These are phyloP conservation scores for Pelodiscus sinensis DNA, from an alignment of 2,113 vertebrate genomes.

Conservation along the genomic window DNA sequence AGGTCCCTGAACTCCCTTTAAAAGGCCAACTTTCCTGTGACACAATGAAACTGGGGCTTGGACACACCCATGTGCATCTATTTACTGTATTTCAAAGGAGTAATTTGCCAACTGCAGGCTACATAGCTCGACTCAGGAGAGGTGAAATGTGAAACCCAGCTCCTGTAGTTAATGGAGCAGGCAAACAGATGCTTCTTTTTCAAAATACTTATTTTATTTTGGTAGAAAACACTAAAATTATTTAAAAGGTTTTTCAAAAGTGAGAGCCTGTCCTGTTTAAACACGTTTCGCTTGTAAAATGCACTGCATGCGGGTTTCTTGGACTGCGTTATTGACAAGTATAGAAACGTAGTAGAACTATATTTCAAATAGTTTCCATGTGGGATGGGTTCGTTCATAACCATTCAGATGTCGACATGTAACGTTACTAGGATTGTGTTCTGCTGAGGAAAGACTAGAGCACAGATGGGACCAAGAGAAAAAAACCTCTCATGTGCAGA, in stretches of 20 bases:
- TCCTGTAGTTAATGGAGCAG: not conserved
- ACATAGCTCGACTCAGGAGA: not conserved
- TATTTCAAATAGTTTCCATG: not conserved
- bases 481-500: not conserved
- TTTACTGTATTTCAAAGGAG: not conserved
- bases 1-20: not conserved
- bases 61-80: not conserved
- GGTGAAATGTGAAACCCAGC: not conserved
- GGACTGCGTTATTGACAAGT: not conserved
- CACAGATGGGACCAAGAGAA: not conserved
- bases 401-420: not conserved
- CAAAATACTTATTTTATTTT: not conserved
- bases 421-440: not conserved
- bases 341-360: not conserved
- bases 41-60: not conserved
- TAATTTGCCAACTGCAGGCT: not conserved
- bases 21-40: not conserved
- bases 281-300: no score
- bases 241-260: not conserved
- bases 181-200: not conserved
- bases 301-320: not conserved
- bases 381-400: not conserved
- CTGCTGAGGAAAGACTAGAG: not conserved
- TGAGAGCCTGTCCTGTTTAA: no score
- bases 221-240: not conserved